Percentiles rank a stretch among this genome's conserved stretches.
Evolutionary conservation across 2,888 invertebrate genomes (phyloP).

Genomic region (Ernsta delagoae): DNA sequence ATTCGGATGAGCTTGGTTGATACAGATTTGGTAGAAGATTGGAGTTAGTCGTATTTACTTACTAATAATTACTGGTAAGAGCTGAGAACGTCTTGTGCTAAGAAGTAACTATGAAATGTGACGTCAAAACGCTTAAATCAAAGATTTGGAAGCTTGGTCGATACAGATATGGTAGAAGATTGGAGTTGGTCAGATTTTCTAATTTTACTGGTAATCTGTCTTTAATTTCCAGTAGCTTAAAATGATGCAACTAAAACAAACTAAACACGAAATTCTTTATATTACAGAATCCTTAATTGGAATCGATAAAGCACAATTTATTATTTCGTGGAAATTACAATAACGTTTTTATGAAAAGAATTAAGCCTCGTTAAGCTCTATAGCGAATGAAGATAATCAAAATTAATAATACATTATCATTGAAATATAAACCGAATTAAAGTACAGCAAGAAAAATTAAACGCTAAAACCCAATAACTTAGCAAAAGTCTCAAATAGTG

Average conservation of each 20-base stretch:
- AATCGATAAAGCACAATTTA: no score
- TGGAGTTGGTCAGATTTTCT: neutral
- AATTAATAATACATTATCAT: neutral
- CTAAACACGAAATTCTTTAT: no score
- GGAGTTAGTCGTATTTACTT: neutral
- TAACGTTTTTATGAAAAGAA: no score
- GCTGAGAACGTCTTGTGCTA: neutral
- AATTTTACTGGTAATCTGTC: no score
- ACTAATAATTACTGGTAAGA: no score
- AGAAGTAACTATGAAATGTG: neutral
- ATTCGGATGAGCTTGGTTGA: neutral
- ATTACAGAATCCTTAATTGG: no score
- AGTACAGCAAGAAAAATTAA: neutral
- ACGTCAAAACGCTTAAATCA: neutral
- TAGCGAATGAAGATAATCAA: no score
- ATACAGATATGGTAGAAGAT: neutral
- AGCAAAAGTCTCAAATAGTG: slow-evolving; percentile 47
- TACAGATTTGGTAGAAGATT: neutral
- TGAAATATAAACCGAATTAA: neutral
- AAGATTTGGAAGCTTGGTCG: neutral
- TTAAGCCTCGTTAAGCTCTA: no score
- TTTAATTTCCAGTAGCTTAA: no score
- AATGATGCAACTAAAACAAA: no score
- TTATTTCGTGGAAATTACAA: no score
- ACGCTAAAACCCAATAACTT: slow-evolving; percentile 34